Evolutionary conservation across 2,888 invertebrate genomes (phyloP).

Genomic region (Lamproptera curius): DNA sequence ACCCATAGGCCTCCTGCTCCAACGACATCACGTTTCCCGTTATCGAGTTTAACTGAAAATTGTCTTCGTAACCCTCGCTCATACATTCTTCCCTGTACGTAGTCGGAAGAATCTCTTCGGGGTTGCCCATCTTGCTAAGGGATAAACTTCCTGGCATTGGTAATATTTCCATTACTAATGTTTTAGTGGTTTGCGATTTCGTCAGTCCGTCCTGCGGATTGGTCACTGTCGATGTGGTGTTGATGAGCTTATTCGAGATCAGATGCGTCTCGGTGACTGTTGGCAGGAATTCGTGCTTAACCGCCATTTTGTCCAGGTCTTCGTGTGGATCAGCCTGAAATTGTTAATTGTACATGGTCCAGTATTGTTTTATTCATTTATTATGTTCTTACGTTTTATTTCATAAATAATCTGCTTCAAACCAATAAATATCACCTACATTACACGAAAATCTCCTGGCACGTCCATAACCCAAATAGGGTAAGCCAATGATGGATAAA

Average conservation of each 20-base stretch:
- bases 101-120: conserved; percentile 61
- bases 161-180: conserved; percentile 61
- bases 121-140: conserved; percentile 42
- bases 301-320: conserved; percentile 32
- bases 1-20: conserved; percentile 62
- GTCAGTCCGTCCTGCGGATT: conserved; percentile 50
- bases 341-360: too few species aligned
- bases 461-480: too few species aligned
- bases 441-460: too few species aligned
- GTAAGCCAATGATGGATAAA: too few species aligned
- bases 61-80: conserved; percentile 38
- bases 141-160: conserved; percentile 36
- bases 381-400: too few species aligned
- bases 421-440: too few species aligned
- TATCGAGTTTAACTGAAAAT: conserved; percentile 65
- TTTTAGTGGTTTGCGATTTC: conserved; percentile 56
- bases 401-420: too few species aligned
- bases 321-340: not conserved
- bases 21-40: conserved; percentile 60
- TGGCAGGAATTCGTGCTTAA: conserved; percentile 54
- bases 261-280: conserved; percentile 60
- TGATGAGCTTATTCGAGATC: conserved; percentile 61
- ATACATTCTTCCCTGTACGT: conserved; percentile 30
- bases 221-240: conserved; percentile 57
- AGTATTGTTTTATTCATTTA: too few species aligned